Evolutionary conservation across 2,113 vertebrate species (phyloP).

Genomic region (Glaucidium brasilianum): DNA sequence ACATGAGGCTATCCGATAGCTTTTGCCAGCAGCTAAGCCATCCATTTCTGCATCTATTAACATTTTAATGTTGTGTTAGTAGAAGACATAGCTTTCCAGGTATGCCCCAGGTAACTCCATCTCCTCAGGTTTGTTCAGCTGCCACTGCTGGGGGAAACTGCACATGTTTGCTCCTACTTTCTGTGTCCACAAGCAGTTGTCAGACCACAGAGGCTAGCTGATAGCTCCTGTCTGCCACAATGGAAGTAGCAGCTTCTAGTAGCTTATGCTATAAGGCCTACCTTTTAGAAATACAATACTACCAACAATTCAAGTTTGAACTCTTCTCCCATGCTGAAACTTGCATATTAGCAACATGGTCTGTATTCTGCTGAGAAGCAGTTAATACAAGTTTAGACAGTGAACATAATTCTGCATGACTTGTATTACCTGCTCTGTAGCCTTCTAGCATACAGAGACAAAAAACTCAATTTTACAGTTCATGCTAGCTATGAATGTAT

Average conservation of each 20-base stretch:
- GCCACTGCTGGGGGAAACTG: background rate
- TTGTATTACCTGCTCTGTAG: conserved; percentile 6
- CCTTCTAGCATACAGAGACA: background rate
- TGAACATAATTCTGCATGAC: background rate
- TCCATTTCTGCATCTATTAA: background rate
- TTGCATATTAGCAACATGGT: background rate
- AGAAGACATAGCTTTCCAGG: background rate
- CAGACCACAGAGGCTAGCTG: background rate
- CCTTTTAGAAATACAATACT: background rate
- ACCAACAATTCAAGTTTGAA: background rate
- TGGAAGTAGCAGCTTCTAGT: background rate
- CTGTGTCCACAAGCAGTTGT: background rate
- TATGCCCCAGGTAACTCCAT: background rate
- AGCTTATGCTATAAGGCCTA: background rate
- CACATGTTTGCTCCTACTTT: background rate
- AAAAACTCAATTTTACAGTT: background rate
- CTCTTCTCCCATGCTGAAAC: background rate
- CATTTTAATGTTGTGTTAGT: background rate
- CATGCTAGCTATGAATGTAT: background rate
- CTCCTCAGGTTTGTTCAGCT: background rate
- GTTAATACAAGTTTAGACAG: background rate
- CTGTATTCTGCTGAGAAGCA: background rate
- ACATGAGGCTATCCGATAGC: background rate
- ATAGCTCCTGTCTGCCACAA: background rate
- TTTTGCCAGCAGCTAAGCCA: background rate